Base-by-base conservation (phyloP, 1,140 invertebrate genomes). In the Ips nitidus region DNA sequence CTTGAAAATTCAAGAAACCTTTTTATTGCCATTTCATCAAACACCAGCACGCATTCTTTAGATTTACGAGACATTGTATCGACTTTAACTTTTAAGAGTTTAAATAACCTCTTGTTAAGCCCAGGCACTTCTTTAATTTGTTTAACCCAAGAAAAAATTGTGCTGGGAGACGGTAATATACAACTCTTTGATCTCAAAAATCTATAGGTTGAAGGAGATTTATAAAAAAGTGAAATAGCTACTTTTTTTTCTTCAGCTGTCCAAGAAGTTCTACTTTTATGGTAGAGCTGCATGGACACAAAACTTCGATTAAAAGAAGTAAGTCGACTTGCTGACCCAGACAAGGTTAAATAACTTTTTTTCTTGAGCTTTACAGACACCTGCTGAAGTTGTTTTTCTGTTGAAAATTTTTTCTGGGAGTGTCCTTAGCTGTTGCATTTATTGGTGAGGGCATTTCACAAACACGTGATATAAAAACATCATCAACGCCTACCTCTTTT, bases 1-100 rank as follows among this genome's bases (percentile, higher is more conserved):
- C 50, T 2, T 47, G 45, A 47, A 38, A 37, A 62, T 1, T 62
- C 59, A 47, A 62, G 39, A 8, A 47, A 47, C 2, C 42, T 22
- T 50, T 39, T 62, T 62, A 62, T 22, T 2, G 22, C 41, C 22
- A 62, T 45, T 62, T 62, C 59, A 50, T 62, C 59, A 50, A 62
- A 50, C 6, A 62, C 8, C 1, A 62, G 42, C 1, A 4, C 59
- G 40, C 42, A 62, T 43, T 47, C 41, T 3, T n/a, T n/a, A 37
- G 45, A 41, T 36, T 2, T 2, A 7, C 50, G 36, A 3, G 1
- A 2, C 59, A 62, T 62, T 2, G 42, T 62, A 5, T 62, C 50
- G 37, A 62, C 43, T 50, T 62, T 62, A 2, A 62, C 2, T 1
- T 1, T 43, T 47, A 62, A 36, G 4, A 1, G 45, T 62, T 45